phyloP scores from a whole-genome alignment of 2,888 invertebrate species.

The Crossocerus cetratus region DNA sequence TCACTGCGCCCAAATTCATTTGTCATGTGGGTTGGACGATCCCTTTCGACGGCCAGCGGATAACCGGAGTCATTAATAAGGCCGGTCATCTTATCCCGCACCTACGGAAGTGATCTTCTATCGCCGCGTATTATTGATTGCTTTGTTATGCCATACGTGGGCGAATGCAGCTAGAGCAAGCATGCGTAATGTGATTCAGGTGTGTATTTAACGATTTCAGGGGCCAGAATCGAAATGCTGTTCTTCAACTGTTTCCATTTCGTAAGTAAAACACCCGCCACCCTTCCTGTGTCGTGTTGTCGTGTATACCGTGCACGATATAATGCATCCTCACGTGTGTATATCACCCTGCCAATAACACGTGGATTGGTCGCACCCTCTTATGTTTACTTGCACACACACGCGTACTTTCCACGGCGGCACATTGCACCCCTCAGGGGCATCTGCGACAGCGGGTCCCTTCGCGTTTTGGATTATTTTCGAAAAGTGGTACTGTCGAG shows the following conservation, averaged over 20 bases:
- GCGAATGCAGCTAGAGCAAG: background rate
- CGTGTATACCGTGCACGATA: too few species aligned
- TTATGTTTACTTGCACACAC: too few species aligned
- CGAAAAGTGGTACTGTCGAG: too few species aligned
- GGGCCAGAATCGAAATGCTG: constrained; percentile 48
- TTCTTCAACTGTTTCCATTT: constrained; percentile 55
- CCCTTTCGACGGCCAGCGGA: background rate
- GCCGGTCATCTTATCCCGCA: background rate
- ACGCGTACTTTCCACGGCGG: too few species aligned
- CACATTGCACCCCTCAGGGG: too few species aligned
- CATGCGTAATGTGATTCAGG: constrained; percentile 32
- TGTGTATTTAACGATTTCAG: constrained; percentile 55
- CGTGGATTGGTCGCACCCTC: too few species aligned
- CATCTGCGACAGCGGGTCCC: too few species aligned
- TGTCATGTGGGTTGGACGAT: background rate
- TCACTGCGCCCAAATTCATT: background rate
- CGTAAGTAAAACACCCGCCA: constrained; percentile 40
- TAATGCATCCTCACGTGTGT: too few species aligned
- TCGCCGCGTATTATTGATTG: background rate
- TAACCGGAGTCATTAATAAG: constrained; percentile 2
- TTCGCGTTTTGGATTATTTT: too few species aligned
- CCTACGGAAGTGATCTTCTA: background rate
- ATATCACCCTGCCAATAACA: too few species aligned
- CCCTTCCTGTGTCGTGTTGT: too few species aligned
- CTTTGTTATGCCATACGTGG: background rate